Conservation (phyloP, 2,888 invertebrate species). For the Cerceris ruficornis region DNA sequence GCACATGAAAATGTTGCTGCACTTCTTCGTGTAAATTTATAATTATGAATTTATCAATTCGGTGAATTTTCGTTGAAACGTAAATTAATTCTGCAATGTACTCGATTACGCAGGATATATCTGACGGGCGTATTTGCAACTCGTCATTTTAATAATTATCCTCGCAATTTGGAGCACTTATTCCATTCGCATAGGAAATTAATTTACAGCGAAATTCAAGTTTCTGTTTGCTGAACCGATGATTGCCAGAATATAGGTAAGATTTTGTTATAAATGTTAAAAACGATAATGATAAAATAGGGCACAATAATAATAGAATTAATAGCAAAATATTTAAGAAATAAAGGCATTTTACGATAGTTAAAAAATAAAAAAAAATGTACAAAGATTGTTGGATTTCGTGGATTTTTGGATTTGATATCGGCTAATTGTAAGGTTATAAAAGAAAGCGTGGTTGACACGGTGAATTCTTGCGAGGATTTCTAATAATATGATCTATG, state of each 20-base stretch:
- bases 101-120: not conserved
- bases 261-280: not conserved
- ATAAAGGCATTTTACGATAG: too few relatives aligned
- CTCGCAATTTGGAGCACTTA: constrained; percentile 9
- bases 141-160: constrained; percentile 10
- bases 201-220: constrained; percentile 10
- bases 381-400: too few relatives aligned
- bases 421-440: too few relatives aligned
- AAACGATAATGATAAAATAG: not conserved
- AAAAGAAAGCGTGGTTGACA: too few relatives aligned
- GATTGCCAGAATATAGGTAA: constrained; percentile 50
- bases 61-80: not conserved
- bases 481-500: too few relatives aligned
- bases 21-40: not conserved
- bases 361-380: too few relatives aligned
- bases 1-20: not conserved
- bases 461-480: too few relatives aligned
- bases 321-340: too few relatives aligned
- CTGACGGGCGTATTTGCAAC: not conserved
- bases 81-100: not conserved
- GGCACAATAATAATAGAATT: too few relatives aligned
- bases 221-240: constrained; percentile 41
- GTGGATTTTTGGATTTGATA: too few relatives aligned
- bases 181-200: constrained; percentile 5
- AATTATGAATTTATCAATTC: not conserved